phyloP scores from a whole-genome alignment of 2,888 invertebrate species.

The Rhamphomyia laevipes region DNA sequence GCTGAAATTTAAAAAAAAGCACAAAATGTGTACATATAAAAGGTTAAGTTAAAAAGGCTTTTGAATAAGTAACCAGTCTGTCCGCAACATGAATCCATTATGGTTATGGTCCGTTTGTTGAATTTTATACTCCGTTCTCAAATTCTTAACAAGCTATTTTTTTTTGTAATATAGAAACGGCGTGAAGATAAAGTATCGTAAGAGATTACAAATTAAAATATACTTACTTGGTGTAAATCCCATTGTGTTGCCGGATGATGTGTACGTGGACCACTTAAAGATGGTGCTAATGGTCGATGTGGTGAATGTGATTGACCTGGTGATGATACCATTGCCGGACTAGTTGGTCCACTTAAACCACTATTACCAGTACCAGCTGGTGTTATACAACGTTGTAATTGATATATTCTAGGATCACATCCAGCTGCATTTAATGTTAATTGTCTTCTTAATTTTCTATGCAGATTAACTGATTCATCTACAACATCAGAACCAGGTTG shows the following conservation, averaged over 20 bases:
- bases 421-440: slow-evolving; percentile 64
- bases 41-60: too few relatives aligned
- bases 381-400: slow-evolving; percentile 25
- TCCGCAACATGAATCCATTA: too few relatives aligned
- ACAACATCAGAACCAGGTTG: slow-evolving; percentile 15
- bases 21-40: too few relatives aligned
- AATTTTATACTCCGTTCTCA: too few relatives aligned
- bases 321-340: slow-evolving; percentile 12
- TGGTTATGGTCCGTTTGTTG: too few relatives aligned
- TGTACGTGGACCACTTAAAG: slow-evolving; percentile 16
- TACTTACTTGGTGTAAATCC: slow-evolving; percentile 20
- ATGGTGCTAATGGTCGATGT: slow-evolving; percentile 20
- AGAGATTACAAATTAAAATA: too few relatives aligned
- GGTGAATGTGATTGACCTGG: slow-evolving; percentile 20
- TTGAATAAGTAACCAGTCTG: too few relatives aligned
- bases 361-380: slow-evolving; percentile 13
- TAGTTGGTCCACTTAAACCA: slow-evolving; percentile 17
- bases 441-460: slow-evolving; percentile 68
- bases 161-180: too few relatives aligned
- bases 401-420: slow-evolving; percentile 58
- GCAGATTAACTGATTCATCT: slow-evolving; percentile 47
- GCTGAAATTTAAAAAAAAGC: too few relatives aligned
- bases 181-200: too few relatives aligned
- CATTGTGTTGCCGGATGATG: slow-evolving; percentile 18
- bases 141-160: too few relatives aligned